Evolutionary conservation across 2,113 vertebrate genomes (phyloP), one percentile per base, ranked within the genome.

Genomic region (Crypturellus undulatus): DNA sequence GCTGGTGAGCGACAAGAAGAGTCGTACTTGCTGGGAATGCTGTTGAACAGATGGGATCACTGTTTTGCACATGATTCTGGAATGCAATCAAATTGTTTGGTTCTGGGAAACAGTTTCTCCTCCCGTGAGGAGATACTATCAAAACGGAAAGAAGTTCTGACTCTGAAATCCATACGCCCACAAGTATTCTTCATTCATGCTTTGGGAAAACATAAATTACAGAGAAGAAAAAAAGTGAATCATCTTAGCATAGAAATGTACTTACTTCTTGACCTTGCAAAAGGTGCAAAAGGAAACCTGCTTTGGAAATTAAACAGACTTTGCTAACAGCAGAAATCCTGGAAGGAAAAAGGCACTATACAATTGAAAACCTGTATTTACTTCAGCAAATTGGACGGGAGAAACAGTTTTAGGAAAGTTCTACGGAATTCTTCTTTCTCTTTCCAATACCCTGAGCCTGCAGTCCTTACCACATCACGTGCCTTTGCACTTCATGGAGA

Each of bases 41-140:
- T 93, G 93, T 76, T 5, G 22, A 97, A 93, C 96, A 97, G 96
- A 96, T 96, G 96, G 60, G 45, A 95, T 90, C 88, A 90, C 92
- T 91, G 92, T 82, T 91, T 94, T 94, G 83, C 88, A 94, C 93
- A 95, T 93, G 97, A 96, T 90, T 93, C 65, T 97, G 97, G 97
- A 97, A 97, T 97, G 96, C 89, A 84, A 43, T 94, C 91, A 96
- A 97, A 97, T 97, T 90, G 65, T 83, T 93, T 96, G 59, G 91
- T 96, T 96, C 95, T 95, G 96, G 92, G 92, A 96, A 97, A 96
- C n/a, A 93, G 85, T 84, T 94, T 96, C 94, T 58, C 76, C 86
- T 96, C 87, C 78, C 87, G 42, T 95, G 93, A 38, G 38, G 38
- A 38, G 38, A 85, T 76, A 58, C 51, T 91, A 71, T 82, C 87